Evolutionary conservation across 2,797 vertebrate genomes (phyloP).

Genomic region (Xenops minutus): DNA sequence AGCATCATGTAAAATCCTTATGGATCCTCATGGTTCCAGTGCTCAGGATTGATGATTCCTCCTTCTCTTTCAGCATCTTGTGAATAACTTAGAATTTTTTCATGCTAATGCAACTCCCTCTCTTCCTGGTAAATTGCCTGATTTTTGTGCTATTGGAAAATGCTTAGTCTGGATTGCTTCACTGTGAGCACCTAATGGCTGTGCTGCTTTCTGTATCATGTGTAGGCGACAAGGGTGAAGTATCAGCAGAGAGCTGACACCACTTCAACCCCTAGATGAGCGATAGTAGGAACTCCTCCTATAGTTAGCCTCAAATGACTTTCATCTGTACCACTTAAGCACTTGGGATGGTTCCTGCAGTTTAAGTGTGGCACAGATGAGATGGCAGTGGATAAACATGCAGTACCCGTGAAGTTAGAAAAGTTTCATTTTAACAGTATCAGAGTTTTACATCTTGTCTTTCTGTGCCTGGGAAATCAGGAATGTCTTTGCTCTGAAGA

Average conservation of each 20-base stretch:
- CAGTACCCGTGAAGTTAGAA: not conserved
- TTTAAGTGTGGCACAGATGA: not conserved
- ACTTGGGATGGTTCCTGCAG: not conserved
- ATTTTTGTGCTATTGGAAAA: slow-evolving; percentile 54
- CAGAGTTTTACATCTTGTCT: not conserved
- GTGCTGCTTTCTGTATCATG: slow-evolving; percentile 46
- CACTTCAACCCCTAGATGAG: not conserved
- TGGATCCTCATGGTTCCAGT: not conserved
- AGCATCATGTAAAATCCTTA: slow-evolving; percentile 5
- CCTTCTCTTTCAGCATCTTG: slow-evolving; percentile 52
- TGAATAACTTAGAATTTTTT: slow-evolving; percentile 56
- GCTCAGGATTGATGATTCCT: slow-evolving; percentile 45
- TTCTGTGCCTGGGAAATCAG: slow-evolving; percentile 9
- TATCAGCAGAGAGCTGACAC: slow-evolving; percentile 27
- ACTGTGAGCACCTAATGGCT: not conserved
- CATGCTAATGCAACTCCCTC: slow-evolving; percentile 39
- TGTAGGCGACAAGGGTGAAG: not conserved
- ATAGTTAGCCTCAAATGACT: slow-evolving; percentile 12
- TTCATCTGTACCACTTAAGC: not conserved
- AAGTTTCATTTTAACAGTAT: not conserved
- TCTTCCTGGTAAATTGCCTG: slow-evolving; percentile 61
- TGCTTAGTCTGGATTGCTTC: slow-evolving; percentile 38
- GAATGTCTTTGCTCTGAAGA: slow-evolving; percentile 12
- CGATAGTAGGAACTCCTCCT: not conserved
- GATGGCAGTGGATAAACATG: not conserved